Percentiles rank a stretch among this genome's conserved stretches.
phyloP scores from a whole-genome alignment of 1,140 invertebrate genomes.

The Cephus cinctus region DNA sequence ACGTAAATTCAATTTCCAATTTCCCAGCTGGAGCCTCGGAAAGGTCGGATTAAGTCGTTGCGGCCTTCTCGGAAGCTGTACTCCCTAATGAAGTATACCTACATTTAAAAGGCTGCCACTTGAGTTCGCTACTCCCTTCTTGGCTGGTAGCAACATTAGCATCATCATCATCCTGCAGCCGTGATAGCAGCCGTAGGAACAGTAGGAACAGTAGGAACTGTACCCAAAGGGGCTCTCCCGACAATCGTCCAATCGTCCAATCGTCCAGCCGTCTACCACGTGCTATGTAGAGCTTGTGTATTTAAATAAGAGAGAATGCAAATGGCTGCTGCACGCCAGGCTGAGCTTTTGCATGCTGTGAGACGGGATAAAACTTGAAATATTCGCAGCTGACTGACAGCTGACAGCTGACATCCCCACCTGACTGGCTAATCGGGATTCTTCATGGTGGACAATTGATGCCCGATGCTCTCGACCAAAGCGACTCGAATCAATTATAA shows the following conservation, averaged over 20 bases:
- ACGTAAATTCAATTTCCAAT: slow-evolving; percentile 38
- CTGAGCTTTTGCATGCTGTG: too few relatives aligned
- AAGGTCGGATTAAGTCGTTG: slow-evolving; percentile 37
- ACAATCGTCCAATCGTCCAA: not conserved
- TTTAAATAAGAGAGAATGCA: slow-evolving; percentile 45
- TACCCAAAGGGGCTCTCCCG: not conserved
- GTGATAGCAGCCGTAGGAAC: not conserved
- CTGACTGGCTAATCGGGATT: too few relatives aligned
- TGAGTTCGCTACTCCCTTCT: too few relatives aligned
- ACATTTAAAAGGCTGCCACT: slow-evolving; percentile 32
- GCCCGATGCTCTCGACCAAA: slow-evolving; percentile 33
- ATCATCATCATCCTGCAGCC: not conserved
- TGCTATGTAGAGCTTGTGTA: slow-evolving; percentile 10
- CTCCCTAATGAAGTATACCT: slow-evolving; percentile 30
- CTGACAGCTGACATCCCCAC: too few relatives aligned
- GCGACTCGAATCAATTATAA: too few relatives aligned
- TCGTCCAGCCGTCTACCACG: slow-evolving; percentile 3
- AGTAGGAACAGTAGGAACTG: too few relatives aligned
- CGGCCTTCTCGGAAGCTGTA: slow-evolving; percentile 10
- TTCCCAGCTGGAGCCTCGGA: slow-evolving; percentile 14
- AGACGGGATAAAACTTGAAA: too few relatives aligned
- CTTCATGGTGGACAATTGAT: too few relatives aligned
- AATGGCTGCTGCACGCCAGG: slow-evolving; percentile 29
- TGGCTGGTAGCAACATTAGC: too few relatives aligned
- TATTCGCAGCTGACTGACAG: too few relatives aligned